Evolutionary conservation across 2,113 vertebrate genomes (phyloP), one percentile per base, ranked within the genome.

Genomic region (Lepisosteus oculatus): DNA sequence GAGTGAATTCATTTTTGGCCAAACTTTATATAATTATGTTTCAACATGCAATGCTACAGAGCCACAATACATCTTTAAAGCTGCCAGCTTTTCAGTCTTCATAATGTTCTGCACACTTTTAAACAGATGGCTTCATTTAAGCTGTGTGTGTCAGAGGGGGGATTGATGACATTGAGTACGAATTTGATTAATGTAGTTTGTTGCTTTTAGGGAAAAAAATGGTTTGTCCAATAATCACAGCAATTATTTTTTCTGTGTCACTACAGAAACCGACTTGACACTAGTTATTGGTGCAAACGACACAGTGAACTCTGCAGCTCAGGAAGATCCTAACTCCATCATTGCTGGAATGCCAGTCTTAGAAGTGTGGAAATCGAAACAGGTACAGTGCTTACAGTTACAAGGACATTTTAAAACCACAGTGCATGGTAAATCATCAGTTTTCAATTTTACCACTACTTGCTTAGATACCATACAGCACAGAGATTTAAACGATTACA

Each of bases 311-410:
- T 99, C 97, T 13, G 97, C 97, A 8, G 89, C 97, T 72, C 97
- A 98, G 70, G 97, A 99, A 85, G 97, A 99, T 78, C 96, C 96
- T 0, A 99, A 99, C 84, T 99, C 97, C 61, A 95, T 99, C 77
- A 99, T 98, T 67, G 96, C 96, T 75, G 97, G 97, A 68, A 99
- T 99, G 97, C 97, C 96, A 0, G 97, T 99, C 67, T 92, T 99
- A 69, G 96, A 99, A 84, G 96, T 99, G 79, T 99, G 97, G 96
- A 99, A 97, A 83, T 93, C 97, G 8, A 99, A 99, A 81, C 97
- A 99, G 97, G 97, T 98, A 51, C 13, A 51, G 47, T 9, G 8
- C 8, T 51, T 29, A 29, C 17, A 29, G 1, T 29, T 29, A 29
- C 17, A 1, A 29, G 17, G 17, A 29, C 17, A 29, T 29, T 29